These are phyloP conservation scores for Linurgus olivaceus DNA, from an alignment of 2,797 vertebrate genomes.

Conservation along the genomic window DNA sequence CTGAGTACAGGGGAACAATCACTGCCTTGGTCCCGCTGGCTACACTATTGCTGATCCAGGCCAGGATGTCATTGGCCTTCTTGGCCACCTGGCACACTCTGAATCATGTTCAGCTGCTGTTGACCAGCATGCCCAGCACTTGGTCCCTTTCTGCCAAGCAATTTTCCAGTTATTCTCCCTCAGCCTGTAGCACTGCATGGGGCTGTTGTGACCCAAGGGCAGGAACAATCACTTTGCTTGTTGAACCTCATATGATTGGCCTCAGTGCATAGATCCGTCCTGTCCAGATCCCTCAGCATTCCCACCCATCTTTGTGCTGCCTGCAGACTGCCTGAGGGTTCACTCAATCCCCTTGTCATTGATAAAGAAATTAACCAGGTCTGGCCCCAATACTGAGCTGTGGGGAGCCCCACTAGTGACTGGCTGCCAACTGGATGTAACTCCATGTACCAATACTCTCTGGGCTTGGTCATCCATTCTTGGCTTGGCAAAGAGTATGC, in stretches of 20 bases:
- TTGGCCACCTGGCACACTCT: accelerated
- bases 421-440: not conserved
- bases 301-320: not conserved
- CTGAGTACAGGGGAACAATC: accelerated
- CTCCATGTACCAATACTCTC: not conserved
- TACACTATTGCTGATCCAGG: not conserved
- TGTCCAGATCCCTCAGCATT: not conserved
- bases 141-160: not conserved
- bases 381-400: not conserved
- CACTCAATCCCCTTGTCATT: not conserved
- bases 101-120: not conserved
- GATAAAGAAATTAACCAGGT: not conserved
- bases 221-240: not conserved
- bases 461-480: not conserved
- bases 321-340: not conserved
- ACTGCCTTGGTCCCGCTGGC: not conserved
- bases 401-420: not conserved
- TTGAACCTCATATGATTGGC: not conserved
- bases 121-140: too few species aligned
- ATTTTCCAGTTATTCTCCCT: not conserved
- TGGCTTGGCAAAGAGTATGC: not conserved
- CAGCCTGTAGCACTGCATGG: not conserved
- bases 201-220: not conserved
- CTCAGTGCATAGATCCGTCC: not conserved
- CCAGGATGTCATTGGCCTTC: not conserved